phyloP scores from a whole-genome alignment of 2,888 invertebrate genomes.

The Clostera curtula region DNA sequence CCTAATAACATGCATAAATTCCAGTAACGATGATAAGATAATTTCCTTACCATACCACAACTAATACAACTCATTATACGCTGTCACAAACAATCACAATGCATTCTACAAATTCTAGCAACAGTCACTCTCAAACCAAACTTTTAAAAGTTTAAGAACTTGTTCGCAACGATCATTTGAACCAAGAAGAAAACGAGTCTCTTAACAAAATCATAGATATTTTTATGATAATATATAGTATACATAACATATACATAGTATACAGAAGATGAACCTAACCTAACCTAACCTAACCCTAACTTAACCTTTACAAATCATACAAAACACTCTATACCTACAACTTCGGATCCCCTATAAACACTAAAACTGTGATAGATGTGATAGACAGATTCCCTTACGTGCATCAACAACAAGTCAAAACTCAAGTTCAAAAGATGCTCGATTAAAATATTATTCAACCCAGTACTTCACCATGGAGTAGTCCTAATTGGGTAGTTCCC shows the following conservation, averaged over 20 bases:
- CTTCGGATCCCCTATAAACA: conserved; percentile 22
- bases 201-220: conserved; percentile 18
- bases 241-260: conserved; percentile 35
- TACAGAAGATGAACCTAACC: conserved; percentile 20
- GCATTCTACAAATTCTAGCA: no score
- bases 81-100: no score
- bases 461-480: conserved; percentile 13
- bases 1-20: no score
- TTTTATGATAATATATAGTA: no score
- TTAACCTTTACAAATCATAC: conserved; percentile 18
- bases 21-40: no score
- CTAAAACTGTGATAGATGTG: no score
- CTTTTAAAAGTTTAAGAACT: no score
- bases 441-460: conserved; percentile 12
- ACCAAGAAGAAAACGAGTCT: conserved; percentile 21
- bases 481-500: conserved; percentile 14
- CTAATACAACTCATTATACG: no score
- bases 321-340: conserved; percentile 31
- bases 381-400: conserved; percentile 22
- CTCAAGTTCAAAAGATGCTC: conserved; percentile 9
- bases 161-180: conserved; percentile 25
- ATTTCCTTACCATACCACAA: no score
- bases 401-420: conserved; percentile 23
- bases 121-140: no score
- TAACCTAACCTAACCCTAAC: no score